Conservation (phyloP, 1,140 invertebrate genomes). For the Dreissena rostriformis region DNA sequence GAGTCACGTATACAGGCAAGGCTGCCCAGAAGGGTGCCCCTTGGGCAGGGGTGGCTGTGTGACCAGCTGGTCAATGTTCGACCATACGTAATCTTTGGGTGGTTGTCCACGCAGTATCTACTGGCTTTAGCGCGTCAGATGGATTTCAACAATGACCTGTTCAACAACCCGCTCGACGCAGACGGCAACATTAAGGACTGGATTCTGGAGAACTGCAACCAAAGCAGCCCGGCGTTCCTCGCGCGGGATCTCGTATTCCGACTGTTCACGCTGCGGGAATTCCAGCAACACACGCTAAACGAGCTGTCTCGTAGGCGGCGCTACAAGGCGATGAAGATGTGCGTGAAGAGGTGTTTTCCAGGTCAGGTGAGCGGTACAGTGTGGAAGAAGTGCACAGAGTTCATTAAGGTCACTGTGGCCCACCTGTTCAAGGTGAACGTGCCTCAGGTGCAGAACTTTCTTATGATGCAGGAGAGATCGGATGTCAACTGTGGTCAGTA, state of each 20-base stretch:
- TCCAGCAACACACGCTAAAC: slow-evolving; percentile 15
- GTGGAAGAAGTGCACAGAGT: slow-evolving; percentile 5
- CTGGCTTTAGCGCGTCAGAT: slow-evolving; percentile 29
- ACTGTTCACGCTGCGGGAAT: slow-evolving; percentile 39
- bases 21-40: too few relatives aligned
- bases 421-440: slow-evolving; percentile 37
- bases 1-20: too few relatives aligned
- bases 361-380: background rate
- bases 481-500: too few relatives aligned
- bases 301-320: background rate
- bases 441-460: slow-evolving; percentile 31
- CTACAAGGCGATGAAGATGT: slow-evolving; percentile 38
- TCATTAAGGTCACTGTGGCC: slow-evolving; percentile 19
- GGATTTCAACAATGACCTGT: slow-evolving; percentile 46
- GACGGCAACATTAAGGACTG: slow-evolving; percentile 33
- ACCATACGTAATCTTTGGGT: too few relatives aligned
- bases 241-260: slow-evolving; percentile 40
- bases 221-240: slow-evolving; percentile 9
- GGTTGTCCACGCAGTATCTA: slow-evolving; percentile 1
- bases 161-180: slow-evolving; percentile 23
- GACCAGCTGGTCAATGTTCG: too few relatives aligned
- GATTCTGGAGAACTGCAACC: slow-evolving; percentile 31
- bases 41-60: too few relatives aligned
- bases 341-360: slow-evolving; percentile 23
- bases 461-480: background rate